Conservation (phyloP, 2,797 vertebrate species). For the Myotis findleyi region DNA sequence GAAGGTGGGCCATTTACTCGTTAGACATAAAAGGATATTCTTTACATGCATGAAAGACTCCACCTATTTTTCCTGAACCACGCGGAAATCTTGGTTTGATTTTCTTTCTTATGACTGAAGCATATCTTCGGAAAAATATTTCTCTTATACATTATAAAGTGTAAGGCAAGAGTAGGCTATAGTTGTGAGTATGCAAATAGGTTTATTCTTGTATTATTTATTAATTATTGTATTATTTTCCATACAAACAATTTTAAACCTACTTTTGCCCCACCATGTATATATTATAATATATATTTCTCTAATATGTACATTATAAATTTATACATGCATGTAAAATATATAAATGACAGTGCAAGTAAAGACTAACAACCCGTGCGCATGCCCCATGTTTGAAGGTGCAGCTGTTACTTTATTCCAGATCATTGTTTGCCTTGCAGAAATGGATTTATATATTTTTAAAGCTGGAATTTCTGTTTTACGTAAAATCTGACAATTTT, state of each 20-base stretch:
- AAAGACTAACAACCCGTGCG: background rate
- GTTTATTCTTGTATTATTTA: background rate
- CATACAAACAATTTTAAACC: background rate
- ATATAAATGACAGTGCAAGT: background rate
- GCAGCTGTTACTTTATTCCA: background rate
- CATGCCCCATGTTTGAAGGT: background rate
- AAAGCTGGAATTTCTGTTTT: constrained; percentile 2
- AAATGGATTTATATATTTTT: background rate
- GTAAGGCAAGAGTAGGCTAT: background rate
- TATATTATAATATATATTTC: background rate
- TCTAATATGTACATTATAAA: background rate
- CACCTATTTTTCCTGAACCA: constrained; percentile 10
- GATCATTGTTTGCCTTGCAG: background rate
- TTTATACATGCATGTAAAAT: background rate
- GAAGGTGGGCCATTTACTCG: background rate
- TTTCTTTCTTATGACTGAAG: constrained; percentile 14
- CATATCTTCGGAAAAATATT: background rate
- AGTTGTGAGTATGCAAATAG: background rate
- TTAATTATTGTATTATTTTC: background rate
- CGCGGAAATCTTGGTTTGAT: background rate
- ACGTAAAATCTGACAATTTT: constrained; percentile 11
- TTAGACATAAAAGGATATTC: background rate
- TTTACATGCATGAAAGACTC: background rate
- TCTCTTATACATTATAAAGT: background rate
- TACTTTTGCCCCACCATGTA: background rate